A percentile compares a stretch with the other conserved stretches of the same genome.
These are phyloP conservation scores for Archilochus colubris DNA, from an alignment of 2,113 vertebrate genomes.

Conservation along the genomic window DNA sequence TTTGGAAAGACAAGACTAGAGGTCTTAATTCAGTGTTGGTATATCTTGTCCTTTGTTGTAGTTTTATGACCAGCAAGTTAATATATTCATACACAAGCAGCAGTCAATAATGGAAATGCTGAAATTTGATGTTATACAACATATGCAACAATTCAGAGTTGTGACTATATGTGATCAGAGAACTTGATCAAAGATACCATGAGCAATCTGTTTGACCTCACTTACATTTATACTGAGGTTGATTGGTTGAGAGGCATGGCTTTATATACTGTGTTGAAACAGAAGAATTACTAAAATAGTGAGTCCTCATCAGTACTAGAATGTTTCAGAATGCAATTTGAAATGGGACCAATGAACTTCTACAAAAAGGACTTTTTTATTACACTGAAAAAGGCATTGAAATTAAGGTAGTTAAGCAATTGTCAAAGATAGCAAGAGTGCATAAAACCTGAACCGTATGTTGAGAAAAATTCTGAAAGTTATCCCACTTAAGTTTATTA, in stretches of 20 bases:
- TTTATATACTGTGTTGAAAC: slow-evolving; percentile 69
- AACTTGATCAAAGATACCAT: slow-evolving; percentile 67
- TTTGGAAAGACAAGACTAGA: slow-evolving; percentile 55
- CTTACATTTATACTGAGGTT: slow-evolving; percentile 71
- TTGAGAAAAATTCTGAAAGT: slow-evolving; percentile 54
- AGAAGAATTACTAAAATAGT: slow-evolving; percentile 58
- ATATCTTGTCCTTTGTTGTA: slow-evolving; percentile 51
- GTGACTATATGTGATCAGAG: slow-evolving; percentile 46
- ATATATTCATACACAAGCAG: slow-evolving; percentile 47
- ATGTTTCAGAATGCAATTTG: slow-evolving; percentile 59
- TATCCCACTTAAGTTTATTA: slow-evolving; percentile 59
- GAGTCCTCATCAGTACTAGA: slow-evolving; percentile 53
- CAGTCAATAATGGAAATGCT: slow-evolving; percentile 58
- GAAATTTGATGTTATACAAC: slow-evolving; percentile 46
- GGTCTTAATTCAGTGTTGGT: slow-evolving; percentile 43
- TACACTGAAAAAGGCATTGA: slow-evolving; percentile 43
- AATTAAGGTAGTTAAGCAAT: slow-evolving; percentile 55
- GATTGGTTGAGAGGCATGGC: slow-evolving; percentile 70
- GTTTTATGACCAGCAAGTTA: slow-evolving; percentile 61
- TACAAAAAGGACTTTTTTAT: slow-evolving; percentile 67
- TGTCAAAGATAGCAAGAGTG: slow-evolving; percentile 18
- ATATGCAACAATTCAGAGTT: slow-evolving; percentile 65
- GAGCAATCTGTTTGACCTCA: slow-evolving; percentile 66
- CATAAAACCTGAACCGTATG: slow-evolving; percentile 13
- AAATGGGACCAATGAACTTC: slow-evolving; percentile 65